Evolutionary conservation across 2,888 invertebrate species (phyloP).

Genomic region (Melinaea marsaeus): DNA sequence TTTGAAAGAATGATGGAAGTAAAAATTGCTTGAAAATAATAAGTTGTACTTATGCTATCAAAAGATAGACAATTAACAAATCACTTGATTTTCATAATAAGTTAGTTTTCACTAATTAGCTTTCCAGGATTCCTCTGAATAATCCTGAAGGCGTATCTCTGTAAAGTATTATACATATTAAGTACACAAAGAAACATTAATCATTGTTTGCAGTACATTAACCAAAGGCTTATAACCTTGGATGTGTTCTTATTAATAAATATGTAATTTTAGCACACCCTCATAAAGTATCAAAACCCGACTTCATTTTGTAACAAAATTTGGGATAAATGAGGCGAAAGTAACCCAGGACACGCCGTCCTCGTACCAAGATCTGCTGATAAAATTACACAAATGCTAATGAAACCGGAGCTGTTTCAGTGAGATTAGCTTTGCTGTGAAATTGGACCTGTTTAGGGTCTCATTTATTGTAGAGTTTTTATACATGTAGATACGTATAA

Average conservation of each 20-base stretch:
- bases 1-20: no score
- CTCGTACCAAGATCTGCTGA: constrained; percentile 47
- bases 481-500: constrained; percentile 1
- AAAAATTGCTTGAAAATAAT: no score
- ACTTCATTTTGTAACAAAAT: constrained; percentile 25
- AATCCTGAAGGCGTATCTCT: no score
- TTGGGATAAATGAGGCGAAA: constrained; percentile 52
- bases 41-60: no score
- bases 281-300: constrained; percentile 24
- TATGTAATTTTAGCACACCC: constrained; percentile 11
- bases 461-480: constrained; percentile 24
- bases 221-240: no score
- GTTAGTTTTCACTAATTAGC: no score
- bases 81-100: no score
- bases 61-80: no score
- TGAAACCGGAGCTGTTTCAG: constrained; percentile 59
- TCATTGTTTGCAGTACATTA: no score
- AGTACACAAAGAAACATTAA: no score
- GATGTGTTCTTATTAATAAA: background rate
- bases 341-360: constrained; percentile 31
- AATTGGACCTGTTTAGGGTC: constrained; percentile 55
- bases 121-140: no score
- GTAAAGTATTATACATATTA: no score
- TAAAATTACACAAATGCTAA: constrained; percentile 73
- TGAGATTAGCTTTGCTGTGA: constrained; percentile 62